Conservation (phyloP, 2,888 invertebrate genomes). For the Laothoe populi region DNA sequence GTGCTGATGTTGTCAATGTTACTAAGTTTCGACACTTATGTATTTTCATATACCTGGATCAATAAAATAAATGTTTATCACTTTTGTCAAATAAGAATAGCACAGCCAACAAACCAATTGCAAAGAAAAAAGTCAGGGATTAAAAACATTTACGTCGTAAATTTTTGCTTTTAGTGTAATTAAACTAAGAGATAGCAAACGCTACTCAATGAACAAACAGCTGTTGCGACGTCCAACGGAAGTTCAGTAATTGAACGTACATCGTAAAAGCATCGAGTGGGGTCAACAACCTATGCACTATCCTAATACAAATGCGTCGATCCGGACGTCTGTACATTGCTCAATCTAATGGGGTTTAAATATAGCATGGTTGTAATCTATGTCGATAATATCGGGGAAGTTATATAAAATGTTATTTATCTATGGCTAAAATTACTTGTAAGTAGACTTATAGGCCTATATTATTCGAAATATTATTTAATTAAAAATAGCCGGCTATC, state of each 20-base stretch:
- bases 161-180: neutral
- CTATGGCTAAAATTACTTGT: neutral
- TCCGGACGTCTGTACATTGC: neutral
- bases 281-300: conserved; percentile 12
- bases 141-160: neutral
- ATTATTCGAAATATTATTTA: too few relatives aligned
- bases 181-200: neutral
- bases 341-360: conserved; percentile 10
- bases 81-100: neutral
- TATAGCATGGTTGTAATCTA: neutral
- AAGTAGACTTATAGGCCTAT: too few relatives aligned
- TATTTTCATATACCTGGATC: too few relatives aligned
- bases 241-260: conserved; percentile 17
- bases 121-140: neutral
- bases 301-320: conserved; percentile 14
- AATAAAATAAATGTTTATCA: too few relatives aligned
- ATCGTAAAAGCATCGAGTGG: conserved; percentile 25
- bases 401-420: neutral
- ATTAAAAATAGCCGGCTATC: too few relatives aligned
- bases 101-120: neutral
- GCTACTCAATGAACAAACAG: conserved; percentile 21
- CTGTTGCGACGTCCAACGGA: conserved; percentile 13
- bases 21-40: too few relatives aligned
- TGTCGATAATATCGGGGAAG: neutral
- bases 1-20: too few relatives aligned